These are phyloP conservation scores for Drosophila guanche DNA, from an alignment of 1,140 invertebrate genomes.

Conservation along the genomic window DNA sequence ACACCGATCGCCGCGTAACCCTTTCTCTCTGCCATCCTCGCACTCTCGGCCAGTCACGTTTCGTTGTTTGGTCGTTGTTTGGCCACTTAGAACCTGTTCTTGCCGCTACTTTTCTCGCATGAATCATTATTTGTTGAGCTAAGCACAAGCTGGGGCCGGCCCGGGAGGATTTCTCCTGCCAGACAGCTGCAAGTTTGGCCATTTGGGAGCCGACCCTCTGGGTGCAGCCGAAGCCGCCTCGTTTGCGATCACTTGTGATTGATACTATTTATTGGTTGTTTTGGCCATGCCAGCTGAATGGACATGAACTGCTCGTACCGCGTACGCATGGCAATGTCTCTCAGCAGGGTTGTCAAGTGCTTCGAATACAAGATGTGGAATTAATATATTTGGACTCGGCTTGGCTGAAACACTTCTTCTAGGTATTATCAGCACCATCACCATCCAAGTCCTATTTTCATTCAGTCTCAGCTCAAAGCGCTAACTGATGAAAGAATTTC, in stretches of 20 bases:
- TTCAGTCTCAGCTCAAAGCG: conserved; percentile 12
- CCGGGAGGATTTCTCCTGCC: conserved; percentile 33
- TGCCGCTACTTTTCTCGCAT: conserved; percentile 77
- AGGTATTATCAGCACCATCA: background rate
- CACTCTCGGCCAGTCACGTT: conserved; percentile 53
- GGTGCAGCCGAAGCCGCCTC: conserved; percentile 64
- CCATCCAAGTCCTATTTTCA: background rate
- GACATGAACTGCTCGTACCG: background rate
- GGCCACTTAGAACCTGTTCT: conserved; percentile 68
- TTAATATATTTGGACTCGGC: background rate
- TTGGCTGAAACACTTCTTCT: background rate
- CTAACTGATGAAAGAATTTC: conserved; percentile 75
- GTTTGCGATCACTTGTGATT: conserved; percentile 78
- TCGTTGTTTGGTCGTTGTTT: conserved; percentile 14
- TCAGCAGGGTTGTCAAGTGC: conserved; percentile 23
- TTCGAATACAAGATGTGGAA: background rate
- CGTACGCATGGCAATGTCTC: conserved; percentile 30
- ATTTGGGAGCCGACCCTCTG: conserved; percentile 53
- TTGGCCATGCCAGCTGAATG: conserved; percentile 47
- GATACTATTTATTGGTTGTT: conserved; percentile 78
- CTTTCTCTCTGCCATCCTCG: conserved; percentile 8
- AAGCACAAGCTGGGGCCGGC: conserved; percentile 12
- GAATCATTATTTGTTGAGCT: conserved; percentile 78
- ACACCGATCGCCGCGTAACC: conserved; percentile 1
- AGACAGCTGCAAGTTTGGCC: conserved; percentile 77